Base-by-base conservation (phyloP, 1,140 invertebrate genomes). In the Trachelipus rathkii region DNA sequence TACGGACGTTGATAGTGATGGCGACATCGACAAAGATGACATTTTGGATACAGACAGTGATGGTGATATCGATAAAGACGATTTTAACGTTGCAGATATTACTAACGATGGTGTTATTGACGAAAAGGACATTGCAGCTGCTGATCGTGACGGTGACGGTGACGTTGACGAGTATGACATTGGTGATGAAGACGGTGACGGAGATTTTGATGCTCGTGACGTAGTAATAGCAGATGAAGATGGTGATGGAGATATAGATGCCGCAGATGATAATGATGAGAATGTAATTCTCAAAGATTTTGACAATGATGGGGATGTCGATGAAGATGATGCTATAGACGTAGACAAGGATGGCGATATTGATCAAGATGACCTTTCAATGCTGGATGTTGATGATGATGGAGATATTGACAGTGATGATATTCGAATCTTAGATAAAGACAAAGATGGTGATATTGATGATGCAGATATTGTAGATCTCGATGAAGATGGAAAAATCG, bases 71-170 rank as follows among this genome's bases (percentile, higher is more conserved):
- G 79, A 81, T 33, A 66, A 73, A 10, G 71, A 81, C 44, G 79
- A 81, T 23, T 77, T 81, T 19, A n/a, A 45, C 5, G 77, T 77
- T 19, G 79, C 79, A 0, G 79, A 81, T 66, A 72, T 77, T 7
- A 77, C 78, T 50, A 71, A 78, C 15, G 79, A 81, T 50, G 77
- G 75, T 24, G 77, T 76, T 68, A 72, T 81, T 15, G 79, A 81
- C 71, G 53, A 43, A 46, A 75, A 78, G 19, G 79, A 81, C 53
- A 43, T 81, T 5, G 71, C 45, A 21, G 67, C 70, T 69, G 74
- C 44, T 11, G 79, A 81, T 68, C 77, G 75, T 23, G 79, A 81
- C 66, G 79, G 79, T 24, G 79, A 81, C 71, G 79, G 79, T 0
- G 79, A 81, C 53, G 75, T 81, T 24, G 79, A 81, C 71, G 75